A percentile compares a stretch with the other conserved stretches of the same genome.
These are phyloP conservation scores for Caenorhabditis angaria DNA, from an alignment of 2,888 invertebrate genomes.

Conservation along the genomic window DNA sequence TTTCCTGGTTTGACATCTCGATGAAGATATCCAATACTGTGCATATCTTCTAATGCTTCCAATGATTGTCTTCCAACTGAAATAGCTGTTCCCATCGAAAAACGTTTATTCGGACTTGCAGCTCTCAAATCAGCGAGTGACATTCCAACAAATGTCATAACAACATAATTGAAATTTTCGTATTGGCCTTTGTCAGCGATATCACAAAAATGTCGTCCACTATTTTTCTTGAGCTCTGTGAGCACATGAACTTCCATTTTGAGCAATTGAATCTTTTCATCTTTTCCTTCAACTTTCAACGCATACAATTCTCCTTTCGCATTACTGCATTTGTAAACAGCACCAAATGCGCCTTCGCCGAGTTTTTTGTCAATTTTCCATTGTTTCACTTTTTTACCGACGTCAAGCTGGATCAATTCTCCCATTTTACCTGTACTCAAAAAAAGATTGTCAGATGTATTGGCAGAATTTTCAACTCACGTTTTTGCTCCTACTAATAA, in stretches of 20 bases:
- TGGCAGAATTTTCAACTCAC: background rate
- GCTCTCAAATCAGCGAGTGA: conserved; percentile 53
- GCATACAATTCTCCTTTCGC: conserved; percentile 57
- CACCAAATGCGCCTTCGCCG: conserved; percentile 65
- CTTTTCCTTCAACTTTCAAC: conserved; percentile 61
- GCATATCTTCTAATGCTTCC: conserved; percentile 68
- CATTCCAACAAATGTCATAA: conserved; percentile 66
- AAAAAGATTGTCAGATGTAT: background rate
- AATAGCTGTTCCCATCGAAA: conserved; percentile 65
- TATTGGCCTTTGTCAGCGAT: conserved; percentile 62
- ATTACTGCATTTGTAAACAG: conserved; percentile 64
- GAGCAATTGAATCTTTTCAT: conserved; percentile 61
- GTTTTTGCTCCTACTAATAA: background rate
- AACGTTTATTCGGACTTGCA: conserved; percentile 39
- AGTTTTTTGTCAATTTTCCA: conserved; percentile 65
- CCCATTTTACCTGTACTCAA: conserved; percentile 33
- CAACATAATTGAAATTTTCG: conserved; percentile 62
- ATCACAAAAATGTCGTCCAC: conserved; percentile 65
- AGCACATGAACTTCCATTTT: conserved; percentile 69
- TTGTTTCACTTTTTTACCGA: conserved; percentile 57
- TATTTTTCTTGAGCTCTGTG: conserved; percentile 55
- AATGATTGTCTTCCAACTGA: conserved; percentile 59
- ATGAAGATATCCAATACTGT: conserved; percentile 63
- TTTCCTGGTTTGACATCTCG: conserved; percentile 61
- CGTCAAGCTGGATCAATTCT: conserved; percentile 61